Base-by-base conservation (phyloP, 2,888 invertebrate genomes). In the Amphipyra berbera region DNA sequence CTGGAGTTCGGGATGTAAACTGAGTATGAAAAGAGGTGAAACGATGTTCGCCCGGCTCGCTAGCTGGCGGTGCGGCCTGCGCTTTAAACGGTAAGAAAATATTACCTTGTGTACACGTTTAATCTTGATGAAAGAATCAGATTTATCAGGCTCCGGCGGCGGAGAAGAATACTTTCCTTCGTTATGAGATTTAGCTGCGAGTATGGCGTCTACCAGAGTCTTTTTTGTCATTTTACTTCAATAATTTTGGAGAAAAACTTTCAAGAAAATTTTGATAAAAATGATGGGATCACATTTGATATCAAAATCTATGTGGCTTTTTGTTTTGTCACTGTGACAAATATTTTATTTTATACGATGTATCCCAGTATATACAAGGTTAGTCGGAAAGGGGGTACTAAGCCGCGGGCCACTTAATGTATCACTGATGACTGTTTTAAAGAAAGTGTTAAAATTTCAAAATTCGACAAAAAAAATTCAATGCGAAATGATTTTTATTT, bases 121-220 rank as follows among this genome's bases (percentile, higher is more conserved):
- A 8, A 9, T 33, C 6, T 56, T 68, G 0, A 45, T 4, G 1
- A 33, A 3, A 0, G 7, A 3, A 21, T n/a, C 9, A 2, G 5
- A n/a, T 2, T 70, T 73, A 0, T 76, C 72, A 0, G 81, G 15
- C 60, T 92, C 92, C 0, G 92, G 92, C 0, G 93, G 92, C 0
- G 93, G 91, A 0, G 92, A 92, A 0, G 65, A 21, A 35, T 86
- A 88, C 14, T 85, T 89, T 1, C 56, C 42, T 8, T 54, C 53
- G 63, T 85, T 86, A 0, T 78, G 76, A 0, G 85, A 85, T n/a
- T 81, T 77, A 0, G 85, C 88, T 52, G 83, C 89, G 13, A 91
- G 59, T 54, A 92, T 86, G 2, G 88, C 83, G 2, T 80, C 82
- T 1, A 86, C 56, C 0, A 91, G 54, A 21, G 88, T 87, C 91